Percentiles rank a stretch among this genome's conserved stretches.
phyloP scores from a whole-genome alignment of 2,113 vertebrate species.

The Perccottus glenii region DNA sequence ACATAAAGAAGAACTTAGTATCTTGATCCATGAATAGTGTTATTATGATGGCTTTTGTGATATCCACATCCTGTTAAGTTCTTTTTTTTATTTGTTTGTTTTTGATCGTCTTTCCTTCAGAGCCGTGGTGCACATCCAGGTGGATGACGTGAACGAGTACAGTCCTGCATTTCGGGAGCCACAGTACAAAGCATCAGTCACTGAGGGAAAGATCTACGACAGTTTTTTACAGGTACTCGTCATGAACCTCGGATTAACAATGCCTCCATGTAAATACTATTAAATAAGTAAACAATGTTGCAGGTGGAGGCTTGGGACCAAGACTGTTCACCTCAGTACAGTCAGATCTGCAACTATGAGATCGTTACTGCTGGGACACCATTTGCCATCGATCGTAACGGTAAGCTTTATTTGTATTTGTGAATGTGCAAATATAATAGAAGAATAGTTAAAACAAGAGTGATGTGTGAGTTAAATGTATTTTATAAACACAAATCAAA shows the following conservation, averaged over 20 bases:
- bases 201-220: slow-evolving; percentile 95
- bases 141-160: slow-evolving; percentile 96
- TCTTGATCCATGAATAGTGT: too few relatives aligned
- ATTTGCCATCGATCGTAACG: slow-evolving; percentile 96
- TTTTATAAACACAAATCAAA: too few relatives aligned
- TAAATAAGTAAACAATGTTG: slow-evolving; percentile 2
- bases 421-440: not conserved
- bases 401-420: slow-evolving; percentile 75
- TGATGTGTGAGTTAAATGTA: slow-evolving; percentile 3
- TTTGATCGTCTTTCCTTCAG: slow-evolving; percentile 62
- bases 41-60: not conserved
- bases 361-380: slow-evolving; percentile 90
- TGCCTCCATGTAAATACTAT: too few relatives aligned
- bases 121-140: slow-evolving; percentile 97
- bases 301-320: slow-evolving; percentile 93
- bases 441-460: slow-evolving; percentile 9
- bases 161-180: slow-evolving; percentile 90
- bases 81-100: not conserved
- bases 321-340: slow-evolving; percentile 96
- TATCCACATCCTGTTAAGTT: not conserved
- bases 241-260: too few relatives aligned
- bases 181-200: slow-evolving; percentile 86
- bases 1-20: too few relatives aligned
- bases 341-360: slow-evolving; percentile 98
- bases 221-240: slow-evolving; percentile 86